Base-by-base conservation (phyloP, 35 echinoderm and acorn worm species). In the Holothuria glaberrima region DNA sequence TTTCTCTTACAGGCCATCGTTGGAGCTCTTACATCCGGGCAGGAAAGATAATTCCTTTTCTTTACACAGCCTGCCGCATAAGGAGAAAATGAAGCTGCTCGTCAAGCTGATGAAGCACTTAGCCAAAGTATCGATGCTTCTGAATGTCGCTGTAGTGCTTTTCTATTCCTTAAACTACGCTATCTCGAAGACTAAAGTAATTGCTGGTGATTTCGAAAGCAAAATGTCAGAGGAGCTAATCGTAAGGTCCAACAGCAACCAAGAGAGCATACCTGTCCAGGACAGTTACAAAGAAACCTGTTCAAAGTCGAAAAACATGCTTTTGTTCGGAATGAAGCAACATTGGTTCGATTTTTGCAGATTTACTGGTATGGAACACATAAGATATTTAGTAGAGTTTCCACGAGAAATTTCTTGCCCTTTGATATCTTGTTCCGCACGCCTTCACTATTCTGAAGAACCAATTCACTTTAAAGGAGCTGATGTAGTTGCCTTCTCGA, bases 271-370 rank as follows among this genome's bases (percentile, higher is more conserved):
- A 36, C 22, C 46, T n/a, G 21, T 20, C 25, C 2, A 29, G 12
- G 12, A 35, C 10, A 48, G 27, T 26, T 48, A 84, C 80, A 84
- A 56, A 20, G 80, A 84, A 63, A 33, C 46, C 26, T 84, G 80
- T 30, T 7, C 48, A 25, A 2, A 6, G 13, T 22, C 80, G 30
- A 84, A 84, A 33, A 84, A 84, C 3, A 33, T 84, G 4, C 57
- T 84, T 19, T 36, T 84, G 80, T 84, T 84, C 36, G 80, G 80
- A 19, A 84, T 84, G 80, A 84, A 84, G 56, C 80, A 61, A 61
- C 80, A 84, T 22, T 84, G 80, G 80, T 27, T 61, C 34, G n/a
- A 61, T 20, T 84, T 84, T 63, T 84, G 80, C 33, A 61, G 58
- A 62, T 84, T 84, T 33, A 32, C 52, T 6, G 80, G 80, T 19